Percentiles rank a stretch among this genome's conserved stretches.
Conservation (phyloP, 2,797 vertebrate species). For the Amphiprion clarkii region DNA sequence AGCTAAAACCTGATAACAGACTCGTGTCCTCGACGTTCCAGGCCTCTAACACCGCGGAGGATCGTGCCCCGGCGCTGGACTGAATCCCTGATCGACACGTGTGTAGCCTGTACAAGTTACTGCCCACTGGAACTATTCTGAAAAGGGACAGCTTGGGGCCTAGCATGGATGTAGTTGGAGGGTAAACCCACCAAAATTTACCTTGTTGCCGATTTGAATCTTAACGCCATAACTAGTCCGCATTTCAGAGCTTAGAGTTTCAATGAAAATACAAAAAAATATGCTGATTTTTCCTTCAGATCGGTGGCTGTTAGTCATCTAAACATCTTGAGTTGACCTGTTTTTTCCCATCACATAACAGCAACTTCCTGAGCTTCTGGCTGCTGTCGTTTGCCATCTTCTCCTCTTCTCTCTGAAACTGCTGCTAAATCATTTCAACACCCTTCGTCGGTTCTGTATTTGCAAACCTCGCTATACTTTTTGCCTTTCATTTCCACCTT, state of each 20-base stretch:
- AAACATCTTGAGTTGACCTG: background rate
- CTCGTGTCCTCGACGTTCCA: slow-evolving; percentile 50
- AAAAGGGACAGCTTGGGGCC: slow-evolving; percentile 50
- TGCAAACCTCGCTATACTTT: slow-evolving; percentile 26
- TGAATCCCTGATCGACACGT: slow-evolving; percentile 42
- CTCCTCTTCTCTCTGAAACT: slow-evolving; percentile 41
- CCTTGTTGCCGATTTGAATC: slow-evolving; percentile 53
- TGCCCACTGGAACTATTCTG: slow-evolving; percentile 46
- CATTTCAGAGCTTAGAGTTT: slow-evolving; percentile 33
- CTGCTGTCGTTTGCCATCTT: slow-evolving; percentile 43
- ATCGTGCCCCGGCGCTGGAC: slow-evolving; percentile 27
- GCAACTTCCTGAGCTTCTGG: slow-evolving; percentile 44
- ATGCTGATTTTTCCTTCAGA: slow-evolving; percentile 15
- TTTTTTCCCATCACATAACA: background rate
- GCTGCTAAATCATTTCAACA: slow-evolving; percentile 59
- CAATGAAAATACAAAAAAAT: slow-evolving; percentile 38
- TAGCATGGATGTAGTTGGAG: slow-evolving; percentile 56
- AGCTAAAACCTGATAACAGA: slow-evolving; percentile 56
- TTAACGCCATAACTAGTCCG: slow-evolving; percentile 42
- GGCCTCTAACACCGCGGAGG: slow-evolving; percentile 57
- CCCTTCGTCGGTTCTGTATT: slow-evolving; percentile 46
- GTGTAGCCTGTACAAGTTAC: slow-evolving; percentile 39
- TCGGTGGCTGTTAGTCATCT: background rate
- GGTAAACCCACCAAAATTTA: slow-evolving; percentile 47
- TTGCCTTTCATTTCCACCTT: slow-evolving; percentile 24